phyloP scores from a whole-genome alignment of 2,113 vertebrate species.

The Triplophysa rosa region DNA sequence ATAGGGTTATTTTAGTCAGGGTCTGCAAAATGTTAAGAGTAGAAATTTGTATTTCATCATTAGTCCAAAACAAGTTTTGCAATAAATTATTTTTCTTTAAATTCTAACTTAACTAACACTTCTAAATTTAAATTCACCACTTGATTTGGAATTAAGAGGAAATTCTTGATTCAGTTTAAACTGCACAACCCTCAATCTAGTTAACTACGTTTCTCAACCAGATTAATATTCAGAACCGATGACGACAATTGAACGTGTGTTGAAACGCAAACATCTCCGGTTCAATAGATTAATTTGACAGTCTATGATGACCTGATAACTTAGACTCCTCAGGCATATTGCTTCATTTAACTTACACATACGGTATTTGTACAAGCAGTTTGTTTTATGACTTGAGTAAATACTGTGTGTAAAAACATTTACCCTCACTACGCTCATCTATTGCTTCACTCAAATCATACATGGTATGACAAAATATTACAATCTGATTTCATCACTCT shows the following conservation, averaged over 20 bases:
- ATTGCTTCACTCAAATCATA: not conserved
- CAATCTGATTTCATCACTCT: too few relatives aligned
- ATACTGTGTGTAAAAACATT: conserved; percentile 1
- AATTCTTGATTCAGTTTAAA: not conserved
- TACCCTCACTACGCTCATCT: not conserved
- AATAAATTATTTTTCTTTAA: too few relatives aligned
- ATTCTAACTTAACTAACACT: too few relatives aligned
- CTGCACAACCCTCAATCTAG: not conserved
- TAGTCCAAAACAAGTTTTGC: too few relatives aligned
- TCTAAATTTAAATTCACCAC: too few relatives aligned
- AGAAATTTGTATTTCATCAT: too few relatives aligned
- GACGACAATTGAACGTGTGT: not conserved
- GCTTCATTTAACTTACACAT: not conserved
- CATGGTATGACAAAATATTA: not conserved
- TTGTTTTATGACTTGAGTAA: conserved; percentile 18
- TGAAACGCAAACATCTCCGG: not conserved
- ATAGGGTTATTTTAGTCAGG: too few relatives aligned
- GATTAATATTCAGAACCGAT: not conserved
- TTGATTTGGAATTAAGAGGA: too few relatives aligned
- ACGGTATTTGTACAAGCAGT: conserved; percentile 8
- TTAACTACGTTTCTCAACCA: not conserved
- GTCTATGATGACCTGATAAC: not conserved
- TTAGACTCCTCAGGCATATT: not conserved
- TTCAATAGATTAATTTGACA: not conserved
- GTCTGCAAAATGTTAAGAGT: too few relatives aligned